Percentiles rank a stretch among this genome's conserved stretches.
Conservation (phyloP, 2,888 invertebrate genomes). For the Biston betularia region DNA sequence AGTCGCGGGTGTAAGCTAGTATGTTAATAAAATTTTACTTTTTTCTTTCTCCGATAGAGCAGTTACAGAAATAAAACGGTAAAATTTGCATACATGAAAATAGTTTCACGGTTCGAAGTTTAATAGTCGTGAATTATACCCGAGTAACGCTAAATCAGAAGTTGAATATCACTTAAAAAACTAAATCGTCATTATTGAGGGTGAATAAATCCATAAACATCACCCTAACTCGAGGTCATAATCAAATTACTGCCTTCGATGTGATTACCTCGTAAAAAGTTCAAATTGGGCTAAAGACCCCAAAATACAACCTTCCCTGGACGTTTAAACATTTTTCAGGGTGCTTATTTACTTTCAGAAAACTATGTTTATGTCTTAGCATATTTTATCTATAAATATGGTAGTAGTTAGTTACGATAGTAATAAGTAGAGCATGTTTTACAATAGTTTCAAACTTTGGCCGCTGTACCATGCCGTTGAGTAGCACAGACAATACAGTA, state of each 20-base stretch:
- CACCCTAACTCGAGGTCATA: not conserved
- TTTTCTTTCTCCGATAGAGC: too few relatives aligned
- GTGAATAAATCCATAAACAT: conserved; percentile 19
- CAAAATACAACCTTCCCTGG: not conserved
- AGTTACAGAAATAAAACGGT: too few relatives aligned
- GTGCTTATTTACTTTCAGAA: not conserved
- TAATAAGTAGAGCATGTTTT: conserved; percentile 1
- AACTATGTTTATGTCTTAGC: too few relatives aligned
- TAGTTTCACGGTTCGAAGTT: not conserved
- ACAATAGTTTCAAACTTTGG: conserved; percentile 1
- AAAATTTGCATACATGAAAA: too few relatives aligned
- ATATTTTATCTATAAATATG: not conserved
- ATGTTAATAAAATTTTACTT: too few relatives aligned
- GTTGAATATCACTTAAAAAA: conserved; percentile 5
- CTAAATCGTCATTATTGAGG: not conserved
- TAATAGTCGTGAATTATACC: not conserved
- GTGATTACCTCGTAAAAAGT: conserved; percentile 14
- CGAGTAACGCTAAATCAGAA: not conserved
- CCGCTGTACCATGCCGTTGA: not conserved
- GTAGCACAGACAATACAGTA: not conserved
- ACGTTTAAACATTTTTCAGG: not conserved
- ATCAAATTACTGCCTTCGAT: conserved; percentile 8
- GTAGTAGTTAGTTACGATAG: not conserved
- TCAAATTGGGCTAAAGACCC: not conserved
- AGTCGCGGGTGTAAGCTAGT: too few relatives aligned